Percentiles rank a stretch among this genome's conserved stretches.
These are phyloP conservation scores for Xestobium rufovillosum DNA, from an alignment of 2,888 invertebrate genomes.

Conservation along the genomic window DNA sequence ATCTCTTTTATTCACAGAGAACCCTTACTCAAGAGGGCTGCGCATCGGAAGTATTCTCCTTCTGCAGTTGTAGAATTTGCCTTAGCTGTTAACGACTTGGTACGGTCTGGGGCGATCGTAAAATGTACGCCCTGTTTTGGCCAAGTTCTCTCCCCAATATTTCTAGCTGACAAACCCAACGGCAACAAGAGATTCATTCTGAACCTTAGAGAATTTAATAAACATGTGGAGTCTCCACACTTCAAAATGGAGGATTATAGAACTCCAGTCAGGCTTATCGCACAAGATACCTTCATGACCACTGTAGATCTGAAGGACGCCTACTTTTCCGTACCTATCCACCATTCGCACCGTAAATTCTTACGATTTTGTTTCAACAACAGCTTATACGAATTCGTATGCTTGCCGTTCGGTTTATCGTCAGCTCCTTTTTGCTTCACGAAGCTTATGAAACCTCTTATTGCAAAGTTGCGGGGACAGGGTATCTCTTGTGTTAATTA, in stretches of 20 bases:
- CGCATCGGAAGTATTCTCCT: too few species aligned
- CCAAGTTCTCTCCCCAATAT: not conserved
- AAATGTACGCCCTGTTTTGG: too few species aligned
- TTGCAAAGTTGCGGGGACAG: constrained; percentile 7
- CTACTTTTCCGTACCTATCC: constrained; percentile 13
- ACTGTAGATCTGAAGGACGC: constrained; percentile 9
- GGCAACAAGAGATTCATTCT: not conserved
- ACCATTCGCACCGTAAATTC: constrained; percentile 8
- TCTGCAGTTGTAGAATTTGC: too few species aligned
- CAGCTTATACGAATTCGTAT: constrained; percentile 17
- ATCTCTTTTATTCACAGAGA: too few species aligned
- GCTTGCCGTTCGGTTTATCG: constrained; percentile 16
- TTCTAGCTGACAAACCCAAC: not conserved
- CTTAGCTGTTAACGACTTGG: too few species aligned
- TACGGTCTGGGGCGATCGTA: too few species aligned
- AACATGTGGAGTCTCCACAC: constrained; percentile 6
- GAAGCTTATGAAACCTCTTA: constrained; percentile 17
- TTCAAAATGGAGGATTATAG: constrained; percentile 10
- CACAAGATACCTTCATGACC: constrained; percentile 4
- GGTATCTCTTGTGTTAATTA: constrained; percentile 10
- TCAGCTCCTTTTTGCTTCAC: constrained; percentile 17
- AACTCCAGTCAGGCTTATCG: constrained; percentile 6
- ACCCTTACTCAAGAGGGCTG: too few species aligned
- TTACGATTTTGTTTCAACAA: constrained; percentile 13
- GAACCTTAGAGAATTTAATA: too few species aligned